phyloP scores from a whole-genome alignment of 2,888 invertebrate genomes.

The Ochropacha duplaris region DNA sequence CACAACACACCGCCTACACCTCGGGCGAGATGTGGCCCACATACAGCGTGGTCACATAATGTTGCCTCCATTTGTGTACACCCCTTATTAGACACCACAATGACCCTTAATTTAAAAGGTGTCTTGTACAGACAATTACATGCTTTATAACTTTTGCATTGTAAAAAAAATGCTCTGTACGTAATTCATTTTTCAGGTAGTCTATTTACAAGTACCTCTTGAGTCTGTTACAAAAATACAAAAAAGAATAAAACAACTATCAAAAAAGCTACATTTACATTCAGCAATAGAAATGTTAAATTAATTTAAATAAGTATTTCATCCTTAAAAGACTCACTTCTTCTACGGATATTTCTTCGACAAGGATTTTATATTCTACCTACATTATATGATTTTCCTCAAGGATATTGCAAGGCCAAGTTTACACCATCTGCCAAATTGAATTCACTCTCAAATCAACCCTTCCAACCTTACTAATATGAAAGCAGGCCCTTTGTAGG shows the following conservation, averaged over 20 bases:
- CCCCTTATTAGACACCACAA: slow-evolving; percentile 20
- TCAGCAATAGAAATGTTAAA: no score
- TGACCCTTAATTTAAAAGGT: slow-evolving; percentile 5
- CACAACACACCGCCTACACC: slow-evolving; percentile 21
- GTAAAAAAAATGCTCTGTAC: no score
- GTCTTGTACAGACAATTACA: slow-evolving; percentile 4
- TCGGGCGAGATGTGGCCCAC: slow-evolving; percentile 32
- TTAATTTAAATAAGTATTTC: no score
- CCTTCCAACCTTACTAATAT: slow-evolving; percentile 12
- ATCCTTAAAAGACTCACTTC: no score
- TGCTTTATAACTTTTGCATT: background rate
- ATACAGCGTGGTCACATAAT: slow-evolving; percentile 22
- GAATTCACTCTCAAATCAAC: slow-evolving; percentile 26
- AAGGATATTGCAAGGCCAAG: slow-evolving; percentile 9
- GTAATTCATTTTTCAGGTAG: no score
- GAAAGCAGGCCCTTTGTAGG: background rate
- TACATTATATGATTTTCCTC: background rate
- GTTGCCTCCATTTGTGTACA: slow-evolving; percentile 28
- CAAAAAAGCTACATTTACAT: background rate
- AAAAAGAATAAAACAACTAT: background rate
- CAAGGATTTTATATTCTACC: background rate
- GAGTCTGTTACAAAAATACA: no score
- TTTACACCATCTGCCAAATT: slow-evolving; percentile 27
- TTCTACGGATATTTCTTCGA: no score
- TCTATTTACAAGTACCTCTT: no score